Conservation (phyloP, 1,140 invertebrate species). For the Heliconius himera region DNA sequence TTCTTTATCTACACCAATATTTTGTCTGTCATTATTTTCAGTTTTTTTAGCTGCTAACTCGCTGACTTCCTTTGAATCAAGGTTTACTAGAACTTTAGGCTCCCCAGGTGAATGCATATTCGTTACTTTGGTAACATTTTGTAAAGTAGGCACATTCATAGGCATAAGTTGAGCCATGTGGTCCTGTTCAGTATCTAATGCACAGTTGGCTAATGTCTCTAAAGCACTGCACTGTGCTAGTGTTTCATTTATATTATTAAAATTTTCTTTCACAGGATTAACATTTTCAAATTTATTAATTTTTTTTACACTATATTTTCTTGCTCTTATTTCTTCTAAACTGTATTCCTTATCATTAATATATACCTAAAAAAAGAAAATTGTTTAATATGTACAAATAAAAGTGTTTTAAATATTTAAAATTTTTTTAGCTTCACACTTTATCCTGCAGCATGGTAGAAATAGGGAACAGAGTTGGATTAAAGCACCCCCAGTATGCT, state of each 20-base stretch:
- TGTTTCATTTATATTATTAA: conserved; percentile 67
- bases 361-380: conserved; percentile 79
- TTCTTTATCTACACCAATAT: conserved; percentile 57
- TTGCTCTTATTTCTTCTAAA: conserved; percentile 85
- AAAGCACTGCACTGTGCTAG: conserved; percentile 73
- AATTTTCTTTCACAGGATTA: conserved; percentile 48
- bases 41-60: conserved; percentile 63
- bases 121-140: conserved; percentile 74
- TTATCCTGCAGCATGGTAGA: too few relatives aligned
- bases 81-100: conserved; percentile 73
- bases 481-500: too few relatives aligned
- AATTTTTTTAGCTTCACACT: neutral
- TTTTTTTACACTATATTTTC: conserved; percentile 71
- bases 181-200: conserved; percentile 73
- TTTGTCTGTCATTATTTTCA: conserved; percentile 58
- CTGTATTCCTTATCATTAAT: conserved; percentile 84
- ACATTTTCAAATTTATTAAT: conserved; percentile 54
- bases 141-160: conserved; percentile 66
- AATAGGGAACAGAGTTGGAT: too few relatives aligned
- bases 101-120: conserved; percentile 76
- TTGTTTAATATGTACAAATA: conserved; percentile 13
- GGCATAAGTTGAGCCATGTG: conserved; percentile 75
- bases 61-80: conserved; percentile 76
- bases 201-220: conserved; percentile 77
- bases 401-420: neutral